Conservation (phyloP, 2,113 vertebrate genomes). For the Calypte anna region DNA sequence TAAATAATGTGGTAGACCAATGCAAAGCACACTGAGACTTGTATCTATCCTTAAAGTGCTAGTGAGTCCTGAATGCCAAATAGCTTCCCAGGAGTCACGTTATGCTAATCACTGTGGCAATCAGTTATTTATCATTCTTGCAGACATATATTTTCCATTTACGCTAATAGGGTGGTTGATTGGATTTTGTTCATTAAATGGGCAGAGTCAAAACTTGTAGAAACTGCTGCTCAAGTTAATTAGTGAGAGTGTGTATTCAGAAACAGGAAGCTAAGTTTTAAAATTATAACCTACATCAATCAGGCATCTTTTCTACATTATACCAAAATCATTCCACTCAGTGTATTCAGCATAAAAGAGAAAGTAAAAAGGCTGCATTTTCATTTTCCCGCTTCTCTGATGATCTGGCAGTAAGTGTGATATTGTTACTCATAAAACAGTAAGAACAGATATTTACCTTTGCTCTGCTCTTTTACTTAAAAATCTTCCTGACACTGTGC, state of each 20-base stretch:
- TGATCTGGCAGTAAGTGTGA: not conserved
- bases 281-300: conserved; percentile 60
- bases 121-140: conserved; percentile 73
- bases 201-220: conserved; percentile 66
- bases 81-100: not conserved
- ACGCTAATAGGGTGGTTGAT: conserved; percentile 70
- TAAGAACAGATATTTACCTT: not conserved
- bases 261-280: conserved; percentile 59
- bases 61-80: conserved; percentile 52
- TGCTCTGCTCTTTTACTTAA: not conserved
- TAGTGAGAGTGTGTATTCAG: conserved; percentile 51
- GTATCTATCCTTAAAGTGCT: not conserved
- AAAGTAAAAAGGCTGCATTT: conserved; percentile 33
- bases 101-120: conserved; percentile 60
- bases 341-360: not conserved
- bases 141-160: conserved; percentile 71
- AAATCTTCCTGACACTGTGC: not conserved
- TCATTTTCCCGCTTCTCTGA: not conserved
- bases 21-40: not conserved
- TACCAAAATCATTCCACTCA: conserved; percentile 35
- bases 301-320: conserved; percentile 36
- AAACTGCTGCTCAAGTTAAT: conserved; percentile 71
- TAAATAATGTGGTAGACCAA: conserved; percentile 6
- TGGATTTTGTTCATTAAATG: conserved; percentile 77
- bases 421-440: not conserved